These are phyloP conservation scores for Calonectris borealis DNA, from an alignment of 2,113 vertebrate genomes.

Conservation along the genomic window DNA sequence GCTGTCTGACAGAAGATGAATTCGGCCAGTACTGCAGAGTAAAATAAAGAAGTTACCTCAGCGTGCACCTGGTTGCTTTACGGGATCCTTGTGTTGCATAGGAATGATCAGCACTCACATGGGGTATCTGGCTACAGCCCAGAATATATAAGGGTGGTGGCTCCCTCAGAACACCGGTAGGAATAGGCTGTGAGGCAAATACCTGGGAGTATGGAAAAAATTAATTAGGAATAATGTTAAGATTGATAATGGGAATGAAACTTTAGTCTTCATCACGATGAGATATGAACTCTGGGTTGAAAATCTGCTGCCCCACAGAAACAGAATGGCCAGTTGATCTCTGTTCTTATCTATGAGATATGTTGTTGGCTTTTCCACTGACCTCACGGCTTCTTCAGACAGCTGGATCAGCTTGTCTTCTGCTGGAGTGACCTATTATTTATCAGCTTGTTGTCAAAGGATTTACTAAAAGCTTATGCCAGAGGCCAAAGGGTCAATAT, in stretches of 20 bases:
- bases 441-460: background rate
- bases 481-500: background rate
- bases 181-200: background rate
- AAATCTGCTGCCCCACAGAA: background rate
- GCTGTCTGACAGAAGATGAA: background rate
- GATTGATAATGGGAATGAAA: background rate
- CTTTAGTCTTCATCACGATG: background rate
- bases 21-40: background rate
- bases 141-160: background rate
- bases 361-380: background rate
- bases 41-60: background rate
- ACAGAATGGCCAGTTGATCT: background rate
- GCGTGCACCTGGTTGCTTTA: accelerated
- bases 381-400: background rate
- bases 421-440: background rate
- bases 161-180: background rate
- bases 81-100: background rate
- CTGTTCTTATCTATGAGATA: background rate
- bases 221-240: background rate
- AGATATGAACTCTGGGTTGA: background rate
- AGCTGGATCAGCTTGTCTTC: background rate
- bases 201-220: background rate
- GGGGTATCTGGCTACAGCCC: background rate
- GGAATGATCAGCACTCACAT: background rate
- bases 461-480: background rate